Percentiles rank a stretch among this genome's conserved stretches.
Conservation (phyloP, 2,113 vertebrate species). For the Forbesichthys papilliferus region DNA sequence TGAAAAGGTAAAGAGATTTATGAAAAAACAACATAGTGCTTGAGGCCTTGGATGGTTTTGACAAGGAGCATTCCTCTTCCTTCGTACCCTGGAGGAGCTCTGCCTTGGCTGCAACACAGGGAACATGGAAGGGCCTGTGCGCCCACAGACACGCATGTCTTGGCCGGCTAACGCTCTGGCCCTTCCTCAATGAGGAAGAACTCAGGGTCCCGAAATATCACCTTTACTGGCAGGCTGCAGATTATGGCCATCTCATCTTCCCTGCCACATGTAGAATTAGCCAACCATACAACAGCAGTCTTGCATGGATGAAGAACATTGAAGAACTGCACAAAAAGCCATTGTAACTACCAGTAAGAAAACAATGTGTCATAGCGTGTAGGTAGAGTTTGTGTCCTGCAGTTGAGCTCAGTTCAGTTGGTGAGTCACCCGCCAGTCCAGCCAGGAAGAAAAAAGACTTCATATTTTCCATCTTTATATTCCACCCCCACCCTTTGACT, state of each 20-base stretch:
- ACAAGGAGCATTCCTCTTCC: constrained; percentile 65
- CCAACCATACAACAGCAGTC: no score
- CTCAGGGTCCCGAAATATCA: constrained; percentile 4
- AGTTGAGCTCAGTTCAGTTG: no score
- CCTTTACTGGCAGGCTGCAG: neutral
- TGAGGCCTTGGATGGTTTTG: constrained; percentile 61
- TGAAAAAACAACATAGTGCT: constrained; percentile 51
- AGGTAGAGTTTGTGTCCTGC: no score
- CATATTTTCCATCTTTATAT: no score
- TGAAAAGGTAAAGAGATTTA: constrained; percentile 47
- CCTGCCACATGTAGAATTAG: no score
- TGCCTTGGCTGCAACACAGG: constrained; percentile 56
- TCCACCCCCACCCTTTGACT: constrained; percentile 19
- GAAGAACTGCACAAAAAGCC: no score
- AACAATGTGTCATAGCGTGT: no score
- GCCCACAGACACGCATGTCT: constrained; percentile 63
- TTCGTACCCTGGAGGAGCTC: constrained; percentile 61
- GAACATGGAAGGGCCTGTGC: constrained; percentile 59
- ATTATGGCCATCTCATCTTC: no score
- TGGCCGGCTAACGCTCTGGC: constrained; percentile 44
- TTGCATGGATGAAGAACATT: no score
- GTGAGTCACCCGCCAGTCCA: no score
- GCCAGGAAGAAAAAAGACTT: no score
- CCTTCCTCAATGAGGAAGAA: constrained; percentile 18
- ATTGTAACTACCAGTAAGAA: no score